phyloP scores from a whole-genome alignment of 2,888 invertebrate species.

The Zele albiditarsus region DNA sequence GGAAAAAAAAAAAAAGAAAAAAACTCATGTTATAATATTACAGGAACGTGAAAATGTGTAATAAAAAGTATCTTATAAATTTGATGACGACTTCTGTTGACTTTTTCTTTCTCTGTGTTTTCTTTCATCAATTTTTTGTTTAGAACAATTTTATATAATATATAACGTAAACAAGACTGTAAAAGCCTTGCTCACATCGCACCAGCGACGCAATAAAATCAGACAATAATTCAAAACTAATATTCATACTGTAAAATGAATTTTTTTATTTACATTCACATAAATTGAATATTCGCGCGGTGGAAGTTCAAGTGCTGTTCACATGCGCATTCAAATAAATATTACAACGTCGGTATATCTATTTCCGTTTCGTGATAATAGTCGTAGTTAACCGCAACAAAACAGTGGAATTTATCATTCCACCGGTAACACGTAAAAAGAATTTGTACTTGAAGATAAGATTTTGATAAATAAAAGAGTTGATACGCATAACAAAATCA shows the following conservation, averaged over 20 bases:
- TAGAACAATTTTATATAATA: conserved; percentile 10
- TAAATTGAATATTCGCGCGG: not conserved
- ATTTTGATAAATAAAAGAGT: not conserved
- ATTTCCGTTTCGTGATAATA: not conserved
- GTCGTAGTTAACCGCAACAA: no score
- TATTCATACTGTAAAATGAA: no score
- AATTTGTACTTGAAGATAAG: no score
- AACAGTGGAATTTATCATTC: no score
- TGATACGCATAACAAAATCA: not conserved
- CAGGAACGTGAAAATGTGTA: conserved; percentile 42
- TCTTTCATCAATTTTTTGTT: not conserved
- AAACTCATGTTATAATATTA: conserved; percentile 42
- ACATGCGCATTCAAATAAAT: no score
- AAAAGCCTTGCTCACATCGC: no score
- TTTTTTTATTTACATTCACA: no score
- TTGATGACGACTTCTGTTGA: not conserved
- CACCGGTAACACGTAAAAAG: no score
- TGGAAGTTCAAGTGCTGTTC: not conserved
- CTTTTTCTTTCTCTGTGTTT: conserved; percentile 1
- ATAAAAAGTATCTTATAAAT: conserved; percentile 36
- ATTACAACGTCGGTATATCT: not conserved
- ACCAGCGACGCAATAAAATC: no score
- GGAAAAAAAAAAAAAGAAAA: conserved; percentile 31
- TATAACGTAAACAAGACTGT: no score
- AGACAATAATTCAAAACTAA: no score